Conservation (phyloP, 2,888 invertebrate genomes). For the Nomada fabriciana region DNA sequence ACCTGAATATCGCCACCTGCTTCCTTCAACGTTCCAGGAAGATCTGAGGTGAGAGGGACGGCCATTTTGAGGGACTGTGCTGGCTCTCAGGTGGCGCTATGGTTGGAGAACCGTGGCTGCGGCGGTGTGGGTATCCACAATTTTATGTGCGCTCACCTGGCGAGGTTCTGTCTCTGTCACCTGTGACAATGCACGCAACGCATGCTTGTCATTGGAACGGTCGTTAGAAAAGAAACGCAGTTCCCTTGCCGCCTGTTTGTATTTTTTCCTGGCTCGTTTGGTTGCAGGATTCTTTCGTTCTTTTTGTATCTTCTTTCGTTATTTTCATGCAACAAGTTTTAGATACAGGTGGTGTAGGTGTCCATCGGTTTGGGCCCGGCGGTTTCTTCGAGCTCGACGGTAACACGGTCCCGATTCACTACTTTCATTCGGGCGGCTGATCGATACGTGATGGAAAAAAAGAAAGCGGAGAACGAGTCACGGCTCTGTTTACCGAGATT, state of each 20-base stretch:
- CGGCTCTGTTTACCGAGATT: slow-evolving; percentile 32
- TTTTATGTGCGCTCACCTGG: slow-evolving; percentile 62
- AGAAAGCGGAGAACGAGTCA: slow-evolving; percentile 50
- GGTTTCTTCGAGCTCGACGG: slow-evolving; percentile 17
- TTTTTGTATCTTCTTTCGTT: background rate
- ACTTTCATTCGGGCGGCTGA: slow-evolving; percentile 53
- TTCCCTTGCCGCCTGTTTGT: too few species aligned
- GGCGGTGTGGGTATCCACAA: slow-evolving; percentile 62
- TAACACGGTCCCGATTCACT: slow-evolving; percentile 47
- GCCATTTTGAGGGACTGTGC: slow-evolving; percentile 73
- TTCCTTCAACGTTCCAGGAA: slow-evolving; percentile 73
- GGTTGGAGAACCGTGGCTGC: slow-evolving; percentile 62
- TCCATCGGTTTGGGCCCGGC: slow-evolving; percentile 2
- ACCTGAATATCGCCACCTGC: slow-evolving; percentile 73
- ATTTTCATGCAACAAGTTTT: background rate
- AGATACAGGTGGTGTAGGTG: background rate
- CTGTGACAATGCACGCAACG: slow-evolving; percentile 26
- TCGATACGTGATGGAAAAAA: slow-evolving; percentile 52
- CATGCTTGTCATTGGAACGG: background rate
- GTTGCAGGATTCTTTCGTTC: background rate
- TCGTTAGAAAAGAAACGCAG: background rate
- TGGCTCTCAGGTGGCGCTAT: slow-evolving; percentile 72
- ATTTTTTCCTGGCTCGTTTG: background rate
- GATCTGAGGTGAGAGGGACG: slow-evolving; percentile 75
- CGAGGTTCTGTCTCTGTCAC: slow-evolving; percentile 50